A percentile compares a stretch with the other conserved stretches of the same genome.
Evolutionary conservation across 2,113 vertebrate species (phyloP).

Genomic region (Nestor notabilis): DNA sequence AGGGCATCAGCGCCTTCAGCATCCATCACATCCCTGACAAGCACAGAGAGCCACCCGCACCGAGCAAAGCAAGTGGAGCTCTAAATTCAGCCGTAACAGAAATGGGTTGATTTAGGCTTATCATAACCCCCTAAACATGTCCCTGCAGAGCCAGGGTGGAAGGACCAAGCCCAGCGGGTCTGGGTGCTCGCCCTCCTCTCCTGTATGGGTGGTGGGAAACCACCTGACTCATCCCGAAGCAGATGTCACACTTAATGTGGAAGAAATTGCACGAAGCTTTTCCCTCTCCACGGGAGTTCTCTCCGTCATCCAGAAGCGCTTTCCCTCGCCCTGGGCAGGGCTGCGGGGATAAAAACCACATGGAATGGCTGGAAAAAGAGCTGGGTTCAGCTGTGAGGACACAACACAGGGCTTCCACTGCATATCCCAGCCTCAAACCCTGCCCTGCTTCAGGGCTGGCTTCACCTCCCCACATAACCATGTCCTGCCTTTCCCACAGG

Average conservation of each 20-base stretch:
- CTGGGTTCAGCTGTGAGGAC: background rate
- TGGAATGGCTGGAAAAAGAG: background rate
- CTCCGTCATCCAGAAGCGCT: background rate
- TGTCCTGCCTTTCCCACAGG: background rate
- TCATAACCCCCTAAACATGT: background rate
- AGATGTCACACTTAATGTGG: background rate
- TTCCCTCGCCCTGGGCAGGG: background rate
- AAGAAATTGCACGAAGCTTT: background rate
- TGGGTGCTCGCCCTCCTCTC: background rate
- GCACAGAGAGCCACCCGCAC: background rate
- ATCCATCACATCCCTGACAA: background rate
- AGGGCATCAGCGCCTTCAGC: background rate
- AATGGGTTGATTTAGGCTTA: background rate
- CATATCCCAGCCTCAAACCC: background rate
- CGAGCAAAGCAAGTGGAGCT: background rate
- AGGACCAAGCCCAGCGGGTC: background rate
- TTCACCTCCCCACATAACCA: background rate
- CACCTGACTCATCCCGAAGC: background rate
- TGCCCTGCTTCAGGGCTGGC: background rate
- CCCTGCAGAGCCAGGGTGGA: background rate
- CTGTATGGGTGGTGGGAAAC: background rate
- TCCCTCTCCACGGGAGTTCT: background rate
- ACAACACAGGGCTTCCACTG: accelerated
- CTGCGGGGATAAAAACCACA: background rate
- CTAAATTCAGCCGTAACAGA: accelerated